Base-by-base conservation (phyloP, 2,888 invertebrate species). In the Dryobota labecula region DNA sequence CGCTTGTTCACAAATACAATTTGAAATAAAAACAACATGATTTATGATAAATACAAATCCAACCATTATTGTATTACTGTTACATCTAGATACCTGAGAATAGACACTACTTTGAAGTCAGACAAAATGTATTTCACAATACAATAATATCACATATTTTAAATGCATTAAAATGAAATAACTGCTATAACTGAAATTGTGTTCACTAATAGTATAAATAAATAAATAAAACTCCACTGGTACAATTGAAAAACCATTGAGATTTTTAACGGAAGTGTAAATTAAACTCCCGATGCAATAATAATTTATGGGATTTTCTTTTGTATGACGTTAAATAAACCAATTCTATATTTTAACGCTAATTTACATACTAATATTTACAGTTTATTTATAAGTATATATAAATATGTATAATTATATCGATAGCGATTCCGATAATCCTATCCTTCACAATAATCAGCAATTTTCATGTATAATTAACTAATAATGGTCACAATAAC, bases 401-500 rank as follows among this genome's bases (percentile, higher is more conserved):
- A 95, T 96, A 96, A 95, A 96, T 96, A 96, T 95, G 95, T 95
- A 96, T 96, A 95, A 94, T 94, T 93, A 95, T 95, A 93, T 93
- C 90, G 94, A 95, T 94, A 95, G 94, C 91, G 94, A 94, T 93
- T 94, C 90, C 89, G 90, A 92, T 91, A 93, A 95, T 91, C 94
- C 93, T 94, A 94, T 95, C 94, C 87, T 92, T 92, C 94, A 94
- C 93, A 90, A 84, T 92, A 91, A 91, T 94, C 93, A 92, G 94
- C 92, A 89, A 80, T 92, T 94, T 92, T 93, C 91, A 94, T 95
- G 95, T 95, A 95, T 95, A 96, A 95, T 96, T 96, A 95, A 95
- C 95, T 95, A 96, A 95, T 95, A 93, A 94, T 95, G 95, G 95
- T 96, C 95, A 95, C 94, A 91, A 94, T 95, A 95, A 95, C 95